Evolutionary conservation across 1,140 invertebrate species (phyloP), one percentile per base, ranked within the genome.

Genomic region (Scaptomyza pallida): DNA sequence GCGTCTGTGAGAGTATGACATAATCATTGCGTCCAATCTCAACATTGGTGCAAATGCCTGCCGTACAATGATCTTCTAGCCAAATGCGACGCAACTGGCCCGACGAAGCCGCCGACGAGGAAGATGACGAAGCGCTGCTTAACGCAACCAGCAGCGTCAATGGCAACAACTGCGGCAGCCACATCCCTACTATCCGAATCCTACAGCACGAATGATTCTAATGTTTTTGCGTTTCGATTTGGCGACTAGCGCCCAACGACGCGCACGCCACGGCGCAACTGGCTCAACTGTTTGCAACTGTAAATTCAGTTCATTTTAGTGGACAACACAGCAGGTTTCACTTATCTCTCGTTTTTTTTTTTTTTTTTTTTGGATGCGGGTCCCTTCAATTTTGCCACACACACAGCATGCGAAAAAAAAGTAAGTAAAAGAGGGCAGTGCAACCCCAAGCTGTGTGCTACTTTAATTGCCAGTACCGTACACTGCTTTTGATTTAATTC

Each of bases 11-110:
- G 4, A 91, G 47, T 16, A 91, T 89, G 30, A 91, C 89, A 54
- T 89, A 91, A 19, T 91, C 89, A 60, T 80, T 82, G 48, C 76
- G 79, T 4, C 73, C 79, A 44, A 91, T 90, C 33, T 78, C 65
- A 13, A 91, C 64, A 35, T 72, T 81, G 2, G 72, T 72, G 10
- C 89, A 91, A 45, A 91, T 78, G 6, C 77, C 72, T 13, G 72
- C 59, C n/a, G 63, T 68, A 50, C 89, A 91, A 57, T 90, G 89
- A 78, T 91, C 89, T 78, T 90, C 86, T 72, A 91, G 74, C 89
- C 89, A 89, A 40, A 91, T 76, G 56, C 89, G 82, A 12, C 89
- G 82, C 70, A 91, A 30, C 48, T 90, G 89, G 1, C 82, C 62
- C 72, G 9, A 12, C 54, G 17, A 64, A 37, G 2, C 33, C 1